Conservation (phyloP, 2,888 invertebrate species). For the Eupithecia centaureata region DNA sequence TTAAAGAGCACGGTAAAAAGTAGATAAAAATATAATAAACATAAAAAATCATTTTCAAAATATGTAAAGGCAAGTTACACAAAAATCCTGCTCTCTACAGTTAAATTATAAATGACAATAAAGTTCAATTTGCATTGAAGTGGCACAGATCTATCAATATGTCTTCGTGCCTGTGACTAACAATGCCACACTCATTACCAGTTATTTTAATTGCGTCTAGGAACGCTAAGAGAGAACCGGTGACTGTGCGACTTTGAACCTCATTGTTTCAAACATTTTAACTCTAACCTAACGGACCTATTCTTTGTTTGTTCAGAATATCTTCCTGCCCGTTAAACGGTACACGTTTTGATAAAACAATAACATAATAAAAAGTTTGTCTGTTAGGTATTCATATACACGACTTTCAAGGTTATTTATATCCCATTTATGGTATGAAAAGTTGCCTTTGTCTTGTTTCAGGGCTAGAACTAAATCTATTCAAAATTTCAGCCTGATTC, state of each 20-base stretch:
- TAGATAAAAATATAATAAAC: too few species aligned
- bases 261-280: constrained; percentile 29
- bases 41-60: too few species aligned
- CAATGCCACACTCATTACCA: constrained; percentile 69
- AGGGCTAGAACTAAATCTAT: too few species aligned
- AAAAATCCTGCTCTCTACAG: too few species aligned
- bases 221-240: constrained; percentile 42
- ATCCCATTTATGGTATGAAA: too few species aligned
- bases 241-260: constrained; percentile 43
- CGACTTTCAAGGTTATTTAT: too few species aligned
- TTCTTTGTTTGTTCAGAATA: neutral
- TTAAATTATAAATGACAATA: neutral
- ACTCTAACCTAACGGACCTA: neutral
- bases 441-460: too few species aligned
- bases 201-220: constrained; percentile 68
- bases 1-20: too few species aligned
- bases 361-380: neutral
- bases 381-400: neutral
- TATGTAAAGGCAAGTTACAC: too few species aligned
- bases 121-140: constrained; percentile 16
- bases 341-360: neutral
- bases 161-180: constrained; percentile 56
- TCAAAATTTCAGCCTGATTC: too few species aligned
- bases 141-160: constrained; percentile 46
- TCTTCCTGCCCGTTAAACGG: neutral